Evolutionary conservation across 2,113 vertebrate species (phyloP).

Genomic region (Pao palembangensis): DNA sequence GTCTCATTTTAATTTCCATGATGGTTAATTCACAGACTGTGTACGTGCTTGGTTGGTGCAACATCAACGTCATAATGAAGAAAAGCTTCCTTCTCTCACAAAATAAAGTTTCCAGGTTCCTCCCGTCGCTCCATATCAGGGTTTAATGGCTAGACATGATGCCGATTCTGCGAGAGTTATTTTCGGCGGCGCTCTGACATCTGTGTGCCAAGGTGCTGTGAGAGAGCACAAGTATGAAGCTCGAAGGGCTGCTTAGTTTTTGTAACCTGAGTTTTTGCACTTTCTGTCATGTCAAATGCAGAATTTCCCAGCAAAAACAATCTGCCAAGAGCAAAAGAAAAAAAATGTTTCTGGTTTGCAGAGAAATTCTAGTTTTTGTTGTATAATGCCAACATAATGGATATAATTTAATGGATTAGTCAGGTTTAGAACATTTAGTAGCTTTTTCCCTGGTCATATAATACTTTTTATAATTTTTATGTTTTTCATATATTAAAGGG

Average conservation of each 20-base stretch:
- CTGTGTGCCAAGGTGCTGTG: conserved; percentile 46
- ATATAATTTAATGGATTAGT: not conserved
- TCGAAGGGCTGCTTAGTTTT: not conserved
- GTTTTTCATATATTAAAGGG: not conserved
- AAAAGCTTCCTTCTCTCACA: not conserved
- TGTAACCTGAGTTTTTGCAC: conserved; percentile 20
- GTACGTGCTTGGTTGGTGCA: too few species aligned
- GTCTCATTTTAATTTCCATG: too few species aligned
- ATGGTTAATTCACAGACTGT: too few species aligned
- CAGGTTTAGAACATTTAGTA: not conserved
- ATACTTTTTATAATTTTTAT: conserved; percentile 18
- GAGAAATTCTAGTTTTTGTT: conserved; percentile 10
- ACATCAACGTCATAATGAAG: too few species aligned
- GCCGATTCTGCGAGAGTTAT: conserved; percentile 51
- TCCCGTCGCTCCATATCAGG: conserved; percentile 21
- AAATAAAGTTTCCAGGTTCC: not conserved
- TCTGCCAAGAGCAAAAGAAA: conserved; percentile 10
- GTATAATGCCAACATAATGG: not conserved
- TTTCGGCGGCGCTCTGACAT: conserved; percentile 55
- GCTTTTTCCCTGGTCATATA: not conserved
- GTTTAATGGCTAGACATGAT: conserved; percentile 33
- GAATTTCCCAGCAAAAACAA: conserved; percentile 9
- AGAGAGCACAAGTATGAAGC: conserved; percentile 29
- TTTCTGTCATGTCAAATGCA: conserved; percentile 26
- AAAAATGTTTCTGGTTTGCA: not conserved